Percentiles rank a stretch among this genome's conserved stretches.
phyloP scores from a whole-genome alignment of 2,113 vertebrate species.

The Donacobius atricapilla region DNA sequence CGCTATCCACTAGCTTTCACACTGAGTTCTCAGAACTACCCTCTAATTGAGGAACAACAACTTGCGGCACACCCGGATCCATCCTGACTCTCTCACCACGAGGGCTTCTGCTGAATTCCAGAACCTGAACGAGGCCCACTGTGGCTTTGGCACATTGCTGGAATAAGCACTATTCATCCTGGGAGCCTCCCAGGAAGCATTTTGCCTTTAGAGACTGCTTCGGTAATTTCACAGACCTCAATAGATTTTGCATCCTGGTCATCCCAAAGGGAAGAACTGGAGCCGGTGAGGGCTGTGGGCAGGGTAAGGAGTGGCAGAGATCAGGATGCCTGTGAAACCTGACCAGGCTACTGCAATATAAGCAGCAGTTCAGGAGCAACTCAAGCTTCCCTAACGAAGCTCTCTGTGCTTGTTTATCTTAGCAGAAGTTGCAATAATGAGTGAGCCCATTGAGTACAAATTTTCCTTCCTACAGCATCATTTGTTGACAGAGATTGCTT shows the following conservation, averaged over 20 bases:
- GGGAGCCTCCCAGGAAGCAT: background rate
- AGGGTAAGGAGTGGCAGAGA: background rate
- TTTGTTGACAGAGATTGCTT: background rate
- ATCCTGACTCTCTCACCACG: background rate
- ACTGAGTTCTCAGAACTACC: background rate
- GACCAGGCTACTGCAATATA: background rate
- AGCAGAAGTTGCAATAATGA: background rate
- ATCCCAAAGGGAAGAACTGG: background rate
- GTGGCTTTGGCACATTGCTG: background rate
- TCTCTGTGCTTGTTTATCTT: background rate
- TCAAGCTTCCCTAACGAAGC: background rate
- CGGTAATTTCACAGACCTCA: background rate
- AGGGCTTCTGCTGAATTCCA: background rate
- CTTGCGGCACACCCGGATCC: background rate
- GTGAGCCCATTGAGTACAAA: background rate
- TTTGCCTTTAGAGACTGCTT: background rate
- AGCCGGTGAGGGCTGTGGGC: background rate
- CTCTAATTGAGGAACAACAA: background rate
- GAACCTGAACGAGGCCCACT: rapidly evolving
- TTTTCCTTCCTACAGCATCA: background rate
- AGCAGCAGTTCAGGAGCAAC: background rate
- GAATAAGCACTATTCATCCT: background rate
- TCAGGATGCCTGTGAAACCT: background rate
- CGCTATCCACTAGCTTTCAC: background rate
- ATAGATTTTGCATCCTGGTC: background rate